phyloP scores from a whole-genome alignment of 2,888 invertebrate genomes.

The Drosophila birchii region DNA sequence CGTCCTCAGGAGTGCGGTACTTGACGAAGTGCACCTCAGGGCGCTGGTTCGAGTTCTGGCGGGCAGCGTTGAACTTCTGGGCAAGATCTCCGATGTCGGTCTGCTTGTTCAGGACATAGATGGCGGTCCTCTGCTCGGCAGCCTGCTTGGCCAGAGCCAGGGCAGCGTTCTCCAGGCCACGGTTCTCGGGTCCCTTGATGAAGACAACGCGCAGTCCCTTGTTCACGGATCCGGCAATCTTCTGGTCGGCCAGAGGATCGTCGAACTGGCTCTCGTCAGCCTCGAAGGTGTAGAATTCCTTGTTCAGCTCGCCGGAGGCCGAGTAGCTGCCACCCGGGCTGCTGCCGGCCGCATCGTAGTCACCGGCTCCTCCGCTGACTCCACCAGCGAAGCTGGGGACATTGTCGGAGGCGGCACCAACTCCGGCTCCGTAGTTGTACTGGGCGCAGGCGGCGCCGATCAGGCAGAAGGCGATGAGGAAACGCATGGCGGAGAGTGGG shows the following conservation, averaged over 20 bases:
- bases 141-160: slow-evolving; percentile 74
- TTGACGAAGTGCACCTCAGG: slow-evolving; percentile 83
- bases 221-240: slow-evolving; percentile 58
- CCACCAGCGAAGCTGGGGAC: slow-evolving; percentile 45
- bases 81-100: slow-evolving; percentile 75
- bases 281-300: slow-evolving; percentile 76
- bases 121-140: slow-evolving; percentile 79
- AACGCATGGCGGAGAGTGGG: slow-evolving; percentile 54
- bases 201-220: slow-evolving; percentile 82
- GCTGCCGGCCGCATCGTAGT: slow-evolving; percentile 45
- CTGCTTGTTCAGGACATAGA: slow-evolving; percentile 80
- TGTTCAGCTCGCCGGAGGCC: slow-evolving; percentile 64
- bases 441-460: slow-evolving; percentile 75
- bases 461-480: slow-evolving; percentile 69
- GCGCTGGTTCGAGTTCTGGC: slow-evolving; percentile 68
- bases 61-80: slow-evolving; percentile 67
- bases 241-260: slow-evolving; percentile 64
- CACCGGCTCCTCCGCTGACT: slow-evolving; percentile 21
- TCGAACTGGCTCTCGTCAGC: slow-evolving; percentile 76
- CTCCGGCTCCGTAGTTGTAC: slow-evolving; percentile 73
- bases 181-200: slow-evolving; percentile 82
- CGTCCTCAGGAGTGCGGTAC: slow-evolving; percentile 82
- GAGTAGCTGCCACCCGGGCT: slow-evolving; percentile 47
- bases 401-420: slow-evolving; percentile 54
- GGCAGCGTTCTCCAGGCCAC: slow-evolving; percentile 78